Percentiles rank a stretch among this genome's conserved stretches.
These are phyloP conservation scores for Platorchestia sp. DNA, from an alignment of 1,140 invertebrate species.

Conservation along the genomic window DNA sequence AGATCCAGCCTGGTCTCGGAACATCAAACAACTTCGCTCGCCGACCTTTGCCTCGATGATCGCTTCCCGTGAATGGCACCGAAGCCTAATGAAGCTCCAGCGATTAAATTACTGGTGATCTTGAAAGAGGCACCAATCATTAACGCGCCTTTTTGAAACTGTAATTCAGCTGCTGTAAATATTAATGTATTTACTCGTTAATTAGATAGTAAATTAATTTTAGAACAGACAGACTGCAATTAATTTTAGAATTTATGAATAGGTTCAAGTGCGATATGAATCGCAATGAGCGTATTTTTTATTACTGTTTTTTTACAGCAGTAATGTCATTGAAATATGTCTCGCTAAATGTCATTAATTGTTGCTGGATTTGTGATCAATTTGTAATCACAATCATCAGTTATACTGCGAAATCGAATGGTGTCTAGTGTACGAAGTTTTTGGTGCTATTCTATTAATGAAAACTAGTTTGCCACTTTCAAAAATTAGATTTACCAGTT, in stretches of 20 bases:
- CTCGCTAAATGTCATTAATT: no score
- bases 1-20: not conserved
- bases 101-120: not conserved
- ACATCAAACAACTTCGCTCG: not conserved
- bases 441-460: no score
- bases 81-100: not conserved
- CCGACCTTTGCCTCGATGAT: not conserved
- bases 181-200: not conserved
- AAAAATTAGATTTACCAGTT: no score
- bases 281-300: not conserved
- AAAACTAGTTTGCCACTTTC: no score
- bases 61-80: not conserved
- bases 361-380: no score
- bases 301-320: no score
- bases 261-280: not conserved
- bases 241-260: not conserved
- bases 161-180: not conserved
- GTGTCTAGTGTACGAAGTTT: no score
- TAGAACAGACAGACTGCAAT: not conserved
- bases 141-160: not conserved
- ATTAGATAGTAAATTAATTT: not conserved
- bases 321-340: no score
- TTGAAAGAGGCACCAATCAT: not conserved
- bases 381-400: no score
- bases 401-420: no score